Base-by-base conservation (phyloP, 2,797 vertebrate species). In the Pteronotus mesoamericanus region DNA sequence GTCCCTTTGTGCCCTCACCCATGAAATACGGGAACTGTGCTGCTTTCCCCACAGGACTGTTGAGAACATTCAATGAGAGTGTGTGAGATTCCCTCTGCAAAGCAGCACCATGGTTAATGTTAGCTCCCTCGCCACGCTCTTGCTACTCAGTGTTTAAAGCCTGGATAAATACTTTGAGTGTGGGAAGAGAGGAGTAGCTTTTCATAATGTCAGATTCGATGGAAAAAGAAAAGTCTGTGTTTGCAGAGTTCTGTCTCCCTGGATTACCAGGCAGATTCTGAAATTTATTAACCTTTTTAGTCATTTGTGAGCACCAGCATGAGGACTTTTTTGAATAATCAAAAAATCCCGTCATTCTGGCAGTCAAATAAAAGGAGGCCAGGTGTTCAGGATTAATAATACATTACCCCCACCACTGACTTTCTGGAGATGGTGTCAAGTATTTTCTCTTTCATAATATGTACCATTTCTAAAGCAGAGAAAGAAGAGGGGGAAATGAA, bases 261-360 rank as follows among this genome's bases (percentile, higher is more conserved):
- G 90, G 96, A 97, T 97, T 96, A 94, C 86, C 75, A 74, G 74
- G 89, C 91, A 94, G 84, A 93, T 88, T 83, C 82, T 97, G 97
- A 96, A 97, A 97, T 87, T 51, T 96, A 96, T 96, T 97, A 96
- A 97, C 96, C 97, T 98, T 97, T 97, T 91, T 83, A 95, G 75
- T 95, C 91, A 59, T 94, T 94, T 89, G 89, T 95, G 80, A 97
- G 34, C 66, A 95, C 86, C 51, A 48, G 18, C 26, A 10, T 69
- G 71, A 83, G 75, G 61, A 85, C 93, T 83, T 92, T 95, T 97
- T 96, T 94, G 86, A 97, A 96, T 57, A 0, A 97, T 80, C 55
- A 96, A 84, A 89, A 98, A 94, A 34, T 90, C 9, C 91, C 96
- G 89, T n/a, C 39, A 95, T 42, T 93, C 90, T 92, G 68, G 84